Evolutionary conservation across 2,888 invertebrate species (phyloP), one percentile per base, ranked within the genome.

Genomic region (Chaetoderma sp.): DNA sequence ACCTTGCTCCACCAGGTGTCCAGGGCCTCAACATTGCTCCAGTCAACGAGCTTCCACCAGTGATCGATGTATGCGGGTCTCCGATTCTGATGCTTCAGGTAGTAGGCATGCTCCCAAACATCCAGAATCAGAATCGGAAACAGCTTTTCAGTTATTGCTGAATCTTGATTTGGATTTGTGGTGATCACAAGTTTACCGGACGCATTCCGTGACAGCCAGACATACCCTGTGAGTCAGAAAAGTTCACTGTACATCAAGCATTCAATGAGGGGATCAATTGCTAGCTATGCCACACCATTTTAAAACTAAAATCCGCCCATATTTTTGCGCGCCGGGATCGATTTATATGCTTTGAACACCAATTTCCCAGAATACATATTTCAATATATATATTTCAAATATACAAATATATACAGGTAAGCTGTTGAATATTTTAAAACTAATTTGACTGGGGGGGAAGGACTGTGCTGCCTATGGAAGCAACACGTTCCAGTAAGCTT

Each of bases 21-120:
- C 36, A 82, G 60, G 47, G 65, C 57, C 13, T 70, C 73, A 5
- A 81, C 82, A 21, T 63, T 57, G 8, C 74, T 65, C 83, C 83
- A 83, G 63, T 82, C 81, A 0, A 83, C 79, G 10, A 83, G 55
- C 47, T 60, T 75, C 83, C 83, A 83, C 80, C 80, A 83, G 57
- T 78, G 75, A 44, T 72, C 68, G 28, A 81, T 69, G 52, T 81
- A 75, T 25, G 76, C 68, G 4, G 54, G 45, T 32, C 77, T 64
- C 16, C 57, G 66, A 39, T 78, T 78, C 44, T 77, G 78, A 59
- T 81, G 74, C 63, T 79, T 80, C 13, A 82, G 63, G 60, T 81
- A 81, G 65, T 82, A 83, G 0, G 83, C 78, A 68, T 83, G 83
- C 61, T 83, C 82, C 83, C 83, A 83, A 1, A 83, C 68, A 63